Base-by-base conservation (phyloP, 2,113 vertebrate genomes). In the Uropsilus gracilis region DNA sequence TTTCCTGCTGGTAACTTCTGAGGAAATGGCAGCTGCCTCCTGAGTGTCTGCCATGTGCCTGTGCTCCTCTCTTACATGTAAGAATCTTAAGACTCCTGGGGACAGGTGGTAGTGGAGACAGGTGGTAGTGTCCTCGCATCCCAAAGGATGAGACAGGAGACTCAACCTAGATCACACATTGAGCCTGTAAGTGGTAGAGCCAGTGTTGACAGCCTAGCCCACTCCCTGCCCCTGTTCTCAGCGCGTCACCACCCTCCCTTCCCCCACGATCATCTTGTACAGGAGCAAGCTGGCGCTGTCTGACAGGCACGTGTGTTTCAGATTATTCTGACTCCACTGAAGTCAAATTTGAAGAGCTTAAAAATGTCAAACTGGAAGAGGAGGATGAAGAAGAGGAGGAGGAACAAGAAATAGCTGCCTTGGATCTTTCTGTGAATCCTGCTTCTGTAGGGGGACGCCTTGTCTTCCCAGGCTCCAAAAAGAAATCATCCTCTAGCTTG, bases 351-450 rank as follows among this genome's bases (percentile, higher is more conserved):
- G 98, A 98, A 98, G 98, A 98, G 91, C 94, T 98, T 80, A 98
- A 98, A 96, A 98, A 97, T 0, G 98, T 98, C 80, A 98, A 98
- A 68, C 96, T 98, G 17, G 98, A 98, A 73, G 98, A 98, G 28
- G 98, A 98, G 17, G 97, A 96, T 0, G 97, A 97, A 5, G 98
- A 98, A 1, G 97, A 98, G 14, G 97, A 97, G 2, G 98, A 98
- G 2, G 96, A 97, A 20, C 90, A 96, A 50, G 98, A 98, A 89
- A 90, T 96, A 63, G 97, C 98, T 77, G 98, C 76, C 5, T 71
- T 98, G 96, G 98, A 98, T 97, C 98, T 98, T 66, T 98, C 98
- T 94, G 96, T 98, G 73, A 98, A 98, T 96, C 98, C 98, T 17
- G 37, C 94, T 64, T 97, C 94, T 48, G 2, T 94, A 8, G 95